phyloP scores from a whole-genome alignment of 2,888 invertebrate species.

The Caenorhabditis becei region DNA sequence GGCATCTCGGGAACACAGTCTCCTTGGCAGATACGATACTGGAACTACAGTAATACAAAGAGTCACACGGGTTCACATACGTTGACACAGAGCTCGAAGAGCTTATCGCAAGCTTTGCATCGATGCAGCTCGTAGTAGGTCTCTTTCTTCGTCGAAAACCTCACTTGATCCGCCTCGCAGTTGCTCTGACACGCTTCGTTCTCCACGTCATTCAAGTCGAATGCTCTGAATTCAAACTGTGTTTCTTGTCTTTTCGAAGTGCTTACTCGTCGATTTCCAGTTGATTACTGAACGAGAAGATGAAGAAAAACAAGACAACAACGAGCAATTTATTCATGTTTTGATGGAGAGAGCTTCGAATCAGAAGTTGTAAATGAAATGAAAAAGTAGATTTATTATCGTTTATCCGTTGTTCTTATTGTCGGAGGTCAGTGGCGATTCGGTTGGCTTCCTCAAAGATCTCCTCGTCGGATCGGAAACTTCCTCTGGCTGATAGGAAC shows the following conservation, averaged over 20 bases:
- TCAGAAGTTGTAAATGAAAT: not conserved
- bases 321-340: constrained; percentile 34
- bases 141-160: not conserved
- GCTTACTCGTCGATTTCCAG: constrained; percentile 34
- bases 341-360: not conserved
- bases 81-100: constrained; percentile 34
- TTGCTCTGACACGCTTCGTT: constrained; percentile 30
- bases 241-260: not conserved
- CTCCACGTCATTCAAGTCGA: constrained; percentile 45
- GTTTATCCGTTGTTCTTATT: not conserved
- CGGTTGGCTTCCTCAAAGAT: constrained; percentile 68
- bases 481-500: constrained; percentile 70
- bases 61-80: not conserved
- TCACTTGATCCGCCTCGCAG: constrained; percentile 18
- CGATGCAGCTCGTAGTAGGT: constrained; percentile 7
- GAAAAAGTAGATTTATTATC: not conserved
- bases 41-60: not conserved
- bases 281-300: not conserved
- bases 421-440: constrained; percentile 53
- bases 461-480: constrained; percentile 72
- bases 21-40: constrained; percentile 30
- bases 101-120: constrained; percentile 7
- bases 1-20: constrained; percentile 46
- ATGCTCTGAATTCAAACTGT: constrained; percentile 3
- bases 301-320: not conserved